These are phyloP conservation scores for Falco berigora DNA, from an alignment of 2,797 vertebrate species.

Conservation along the genomic window DNA sequence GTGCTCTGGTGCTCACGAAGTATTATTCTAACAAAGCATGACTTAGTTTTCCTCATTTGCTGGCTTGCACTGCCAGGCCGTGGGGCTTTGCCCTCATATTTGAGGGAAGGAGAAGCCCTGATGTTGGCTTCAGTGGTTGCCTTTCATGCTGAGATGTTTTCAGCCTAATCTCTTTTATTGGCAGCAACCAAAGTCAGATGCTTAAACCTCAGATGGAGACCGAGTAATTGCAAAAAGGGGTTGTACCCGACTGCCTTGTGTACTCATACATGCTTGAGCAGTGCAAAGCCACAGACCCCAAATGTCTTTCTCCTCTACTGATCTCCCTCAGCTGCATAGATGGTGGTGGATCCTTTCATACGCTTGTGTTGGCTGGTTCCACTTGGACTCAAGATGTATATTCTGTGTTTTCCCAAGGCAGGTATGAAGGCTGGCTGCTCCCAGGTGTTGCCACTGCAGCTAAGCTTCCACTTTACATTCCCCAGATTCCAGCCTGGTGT, in stretches of 20 bases:
- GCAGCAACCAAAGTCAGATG: constrained; percentile 15
- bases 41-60: not conserved
- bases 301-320: not conserved
- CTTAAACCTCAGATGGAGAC: constrained; percentile 26
- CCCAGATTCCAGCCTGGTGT: constrained; percentile 6
- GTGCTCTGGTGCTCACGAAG: not conserved
- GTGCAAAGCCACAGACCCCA: not conserved
- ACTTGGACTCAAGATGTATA: not conserved
- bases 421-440: not conserved
- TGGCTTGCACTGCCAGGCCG: not conserved
- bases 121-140: not conserved
- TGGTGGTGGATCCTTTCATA: not conserved
- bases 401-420: not conserved
- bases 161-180: constrained; percentile 33
- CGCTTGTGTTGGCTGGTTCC: not conserved
- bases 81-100: not conserved
- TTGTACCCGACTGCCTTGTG: not conserved
- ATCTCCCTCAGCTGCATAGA: not conserved
- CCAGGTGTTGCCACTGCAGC: not conserved
- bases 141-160: not conserved
- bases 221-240: not conserved
- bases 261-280: not conserved
- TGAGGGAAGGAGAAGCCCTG: not conserved
- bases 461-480: constrained; percentile 30
- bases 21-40: not conserved